These are phyloP conservation scores for Adelognathus sp. DNA, from an alignment of 2,888 invertebrate species.

Conservation along the genomic window DNA sequence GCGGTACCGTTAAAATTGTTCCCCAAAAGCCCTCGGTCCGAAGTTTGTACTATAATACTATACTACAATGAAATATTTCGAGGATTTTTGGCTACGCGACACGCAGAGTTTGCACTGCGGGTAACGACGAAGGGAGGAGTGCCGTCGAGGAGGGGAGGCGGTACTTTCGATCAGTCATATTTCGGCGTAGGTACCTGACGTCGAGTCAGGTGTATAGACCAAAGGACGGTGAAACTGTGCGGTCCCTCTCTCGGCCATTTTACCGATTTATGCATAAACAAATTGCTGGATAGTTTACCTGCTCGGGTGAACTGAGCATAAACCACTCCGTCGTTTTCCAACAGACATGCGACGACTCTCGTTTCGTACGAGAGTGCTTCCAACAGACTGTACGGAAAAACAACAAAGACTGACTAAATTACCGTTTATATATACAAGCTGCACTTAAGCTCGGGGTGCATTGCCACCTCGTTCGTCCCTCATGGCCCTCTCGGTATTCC, in stretches of 20 bases:
- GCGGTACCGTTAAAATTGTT: constrained; percentile 52
- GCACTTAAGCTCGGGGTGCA: constrained; percentile 56
- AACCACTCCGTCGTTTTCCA: background rate
- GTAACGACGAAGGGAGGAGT: constrained; percentile 8
- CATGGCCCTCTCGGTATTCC: constrained; percentile 19
- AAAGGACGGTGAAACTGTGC: constrained; percentile 30
- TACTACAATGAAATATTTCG: constrained; percentile 51
- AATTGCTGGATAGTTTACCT: constrained; percentile 35
- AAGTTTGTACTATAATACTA: constrained; percentile 30
- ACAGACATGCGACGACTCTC: constrained; percentile 7
- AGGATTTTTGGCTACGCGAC: constrained; percentile 52
- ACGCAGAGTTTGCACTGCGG: constrained; percentile 5
- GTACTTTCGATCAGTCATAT: constrained; percentile 41
- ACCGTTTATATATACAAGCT: constrained; percentile 48
- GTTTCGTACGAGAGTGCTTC: background rate
- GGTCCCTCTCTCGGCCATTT: constrained; percentile 29
- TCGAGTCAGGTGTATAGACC: constrained; percentile 56
- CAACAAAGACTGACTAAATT: constrained; percentile 38
- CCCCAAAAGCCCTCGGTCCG: constrained; percentile 14
- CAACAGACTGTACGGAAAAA: constrained; percentile 16
- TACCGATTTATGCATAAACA: constrained; percentile 41
- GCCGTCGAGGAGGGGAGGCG: background rate
- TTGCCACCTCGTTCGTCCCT: constrained; percentile 40
- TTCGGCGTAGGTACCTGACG: constrained; percentile 43
- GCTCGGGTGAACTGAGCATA: background rate